Evolutionary conservation across 2,797 vertebrate species (phyloP), one percentile per base, ranked within the genome.

Genomic region (Urocyon cinereoargenteus): DNA sequence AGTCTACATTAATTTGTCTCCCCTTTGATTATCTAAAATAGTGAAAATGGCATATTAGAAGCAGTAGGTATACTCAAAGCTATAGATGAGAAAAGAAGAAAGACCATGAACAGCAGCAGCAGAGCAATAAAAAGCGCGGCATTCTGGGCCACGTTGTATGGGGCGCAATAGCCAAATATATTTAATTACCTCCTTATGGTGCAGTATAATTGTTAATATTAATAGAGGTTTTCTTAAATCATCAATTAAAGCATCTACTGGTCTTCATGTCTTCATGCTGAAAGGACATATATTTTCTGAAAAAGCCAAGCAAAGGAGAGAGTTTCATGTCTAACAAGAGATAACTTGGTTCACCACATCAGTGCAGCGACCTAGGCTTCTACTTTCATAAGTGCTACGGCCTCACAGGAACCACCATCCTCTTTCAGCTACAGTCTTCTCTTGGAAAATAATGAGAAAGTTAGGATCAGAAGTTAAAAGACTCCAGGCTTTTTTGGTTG

Each of bases 161-260:
- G 55, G 11, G 31, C 15, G 18, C 91, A 96, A 83, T 59, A 75
- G 16, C 9, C 51, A 97, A 68, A 90, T 40, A 53, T 64, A 78
- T 59, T 85, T 75, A 86, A 79, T 96, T 91, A 73, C 64, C 9
- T 40, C 31, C 24, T 49, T 14, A 45, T 40, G 28, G 36, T 4
- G n/a, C 21, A 66, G 26, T 36, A n/a, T 59, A 88, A 82, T 90
- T 78, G 62, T 53, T 83, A 73, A 40, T 59, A 7, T 55, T 89
- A 34, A 82, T 40, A 36, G 16, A 89, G 31, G 93, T 83, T 86
- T 95, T 86, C 73, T 86, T 89, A 86, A 86, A 34, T 94, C 45
- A 31, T 62, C 78, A 72, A 36, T 82, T 53, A 88, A 93, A 13
- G 1, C 34, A 45, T 88, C 16, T 93, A 57, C 31, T 36, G 93